Evolutionary conservation across 2,113 vertebrate species (phyloP).

Genomic region (Mionectes macconnelli): DNA sequence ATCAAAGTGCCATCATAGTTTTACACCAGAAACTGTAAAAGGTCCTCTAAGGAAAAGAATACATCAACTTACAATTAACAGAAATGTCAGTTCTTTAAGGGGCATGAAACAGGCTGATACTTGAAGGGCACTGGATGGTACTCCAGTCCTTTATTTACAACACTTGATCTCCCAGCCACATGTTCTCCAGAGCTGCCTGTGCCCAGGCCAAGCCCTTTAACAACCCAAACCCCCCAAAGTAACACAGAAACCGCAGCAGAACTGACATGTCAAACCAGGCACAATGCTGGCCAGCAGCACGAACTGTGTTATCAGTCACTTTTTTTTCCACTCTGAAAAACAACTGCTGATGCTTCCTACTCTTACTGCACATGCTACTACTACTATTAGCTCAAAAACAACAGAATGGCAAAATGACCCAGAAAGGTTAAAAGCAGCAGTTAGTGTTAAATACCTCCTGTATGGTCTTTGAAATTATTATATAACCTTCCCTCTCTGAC

Average conservation of each 20-base stretch:
- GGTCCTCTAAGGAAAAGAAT: neutral
- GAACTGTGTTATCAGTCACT: neutral
- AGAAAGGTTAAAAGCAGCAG: neutral
- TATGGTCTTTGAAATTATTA: neutral
- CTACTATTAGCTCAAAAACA: neutral
- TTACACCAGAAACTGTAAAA: neutral
- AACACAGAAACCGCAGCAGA: neutral
- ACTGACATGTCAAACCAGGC: neutral
- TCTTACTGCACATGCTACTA: neutral
- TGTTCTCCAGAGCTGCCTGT: neutral
- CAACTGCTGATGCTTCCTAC: neutral
- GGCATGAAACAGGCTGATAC: neutral
- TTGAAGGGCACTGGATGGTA: neutral
- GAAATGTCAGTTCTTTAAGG: neutral
- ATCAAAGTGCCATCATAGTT: neutral
- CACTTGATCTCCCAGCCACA: neutral
- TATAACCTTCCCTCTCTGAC: neutral
- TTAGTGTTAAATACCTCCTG: neutral
- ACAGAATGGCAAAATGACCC: neutral
- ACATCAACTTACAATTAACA: neutral
- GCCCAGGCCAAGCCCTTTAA: neutral
- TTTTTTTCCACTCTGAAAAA: neutral
- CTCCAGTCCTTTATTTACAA: neutral
- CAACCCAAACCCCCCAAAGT: neutral
- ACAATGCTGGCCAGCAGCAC: neutral